A percentile compares a stretch with the other conserved stretches of the same genome.
These are phyloP conservation scores for Solenodon paradoxus DNA, from an alignment of 2,113 vertebrate species.

Conservation along the genomic window DNA sequence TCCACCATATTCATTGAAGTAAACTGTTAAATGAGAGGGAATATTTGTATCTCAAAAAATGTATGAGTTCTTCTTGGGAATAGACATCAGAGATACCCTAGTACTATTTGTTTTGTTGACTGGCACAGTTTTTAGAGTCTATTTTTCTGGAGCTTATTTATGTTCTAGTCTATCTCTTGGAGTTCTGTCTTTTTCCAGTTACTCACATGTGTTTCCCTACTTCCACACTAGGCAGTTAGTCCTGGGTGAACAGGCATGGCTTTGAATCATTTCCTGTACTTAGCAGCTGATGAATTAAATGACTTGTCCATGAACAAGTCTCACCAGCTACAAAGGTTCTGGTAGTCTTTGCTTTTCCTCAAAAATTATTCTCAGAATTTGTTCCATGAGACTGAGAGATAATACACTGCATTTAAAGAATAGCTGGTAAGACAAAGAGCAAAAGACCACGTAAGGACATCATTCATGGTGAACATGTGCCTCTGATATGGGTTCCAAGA, in stretches of 20 bases:
- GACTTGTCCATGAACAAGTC: background rate
- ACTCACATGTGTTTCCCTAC: background rate
- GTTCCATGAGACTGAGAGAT: background rate
- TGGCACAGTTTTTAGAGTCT: background rate
- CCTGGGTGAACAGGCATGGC: rapidly evolving
- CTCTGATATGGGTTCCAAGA: background rate
- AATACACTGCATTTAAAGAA: rapidly evolving
- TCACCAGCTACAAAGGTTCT: background rate
- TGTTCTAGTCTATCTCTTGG: background rate
- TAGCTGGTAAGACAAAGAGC: background rate
- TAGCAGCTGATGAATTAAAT: background rate
- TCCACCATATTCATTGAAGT: background rate
- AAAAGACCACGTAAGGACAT: background rate
- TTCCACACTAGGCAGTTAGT: background rate
- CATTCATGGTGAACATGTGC: background rate
- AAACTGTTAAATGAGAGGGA: background rate
- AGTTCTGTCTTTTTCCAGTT: background rate
- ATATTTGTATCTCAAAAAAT: background rate
- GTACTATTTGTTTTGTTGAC: background rate
- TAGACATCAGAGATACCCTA: background rate
- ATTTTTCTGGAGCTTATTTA: background rate
- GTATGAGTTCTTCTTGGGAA: background rate
- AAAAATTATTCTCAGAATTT: background rate
- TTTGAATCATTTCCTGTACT: background rate
- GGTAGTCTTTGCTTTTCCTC: background rate